Evolutionary conservation across 2,113 vertebrate species (phyloP), one percentile per base, ranked within the genome.

Genomic region (Elaphurus davidianus): DNA sequence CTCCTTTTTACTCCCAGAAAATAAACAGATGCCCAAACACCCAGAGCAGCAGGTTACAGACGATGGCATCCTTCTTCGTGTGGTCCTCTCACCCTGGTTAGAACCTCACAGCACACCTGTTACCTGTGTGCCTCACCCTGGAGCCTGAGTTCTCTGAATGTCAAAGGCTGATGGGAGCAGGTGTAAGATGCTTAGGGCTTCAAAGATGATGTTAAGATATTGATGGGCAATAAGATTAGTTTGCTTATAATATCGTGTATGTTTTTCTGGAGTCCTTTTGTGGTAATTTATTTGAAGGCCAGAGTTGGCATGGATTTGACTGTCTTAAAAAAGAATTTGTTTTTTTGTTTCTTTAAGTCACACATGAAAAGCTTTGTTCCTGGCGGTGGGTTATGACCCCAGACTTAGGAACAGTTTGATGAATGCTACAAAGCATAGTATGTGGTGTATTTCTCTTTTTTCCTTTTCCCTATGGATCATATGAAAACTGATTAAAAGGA

Each of bases 31-130:
- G 43, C 9, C 27, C 7, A 5, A 33, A n/a, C 40, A 7, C 33
- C 36, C 21, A 5, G 50, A 25, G 23, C 3, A 1, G 16, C 71
- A 33, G 47, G 62, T 83, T 33, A 13, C 0, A 33, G 3, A 6
- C 19, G 5, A 1, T 12, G 54, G 2, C 3, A 3, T 11, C 62
- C 25, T 19, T 3, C 47, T 19, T 8, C 0, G 0, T 16, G 15
- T 0, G 1, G 9, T 16, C 15, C 33, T 16, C 5, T 3, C 71
- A 8, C 11, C 16, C 33, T 36, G 6, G 9, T 8, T 43, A 33
- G 82, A 60, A 25, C 36, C 4, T 0, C 33, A 23, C 28, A 1
- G 12, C 28, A 14, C 45, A 64, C 57, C 36, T 52, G 30, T 57
- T 47, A 14, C 0, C 33, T 45, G 21, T 28, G 21, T 0, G 6